Base-by-base conservation (phyloP, 2,113 vertebrate species). In the Austrofundulus limnaeus region DNA sequence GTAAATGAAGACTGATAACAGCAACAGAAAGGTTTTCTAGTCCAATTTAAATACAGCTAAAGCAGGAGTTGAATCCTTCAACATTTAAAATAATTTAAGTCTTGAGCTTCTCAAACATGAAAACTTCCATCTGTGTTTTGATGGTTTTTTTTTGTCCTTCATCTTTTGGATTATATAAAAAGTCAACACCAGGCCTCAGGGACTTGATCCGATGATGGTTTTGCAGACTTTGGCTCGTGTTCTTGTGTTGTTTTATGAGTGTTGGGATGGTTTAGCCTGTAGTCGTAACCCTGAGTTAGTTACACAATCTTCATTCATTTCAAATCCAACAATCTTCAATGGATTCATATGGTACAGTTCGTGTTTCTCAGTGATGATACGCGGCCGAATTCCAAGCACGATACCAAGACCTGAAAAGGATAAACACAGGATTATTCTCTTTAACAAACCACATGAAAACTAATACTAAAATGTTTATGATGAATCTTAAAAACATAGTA, bases 301-400 rank as follows among this genome's bases (percentile, higher is more conserved):
- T 15, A 52, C 31, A 56, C 4, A 20, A 13, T 73, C 56, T 60
- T 75, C 46, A 66, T 75, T 56, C 71, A 67, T 70, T 57, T 49
- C 8, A 53, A 46, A 64, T 80, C 17, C 51, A 10, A 56, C 39
- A 2, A 34, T 45, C 58, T 43, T 53, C 23, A 78, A 51, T 75
- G 56, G n/a, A 59, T 62, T 77, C 41, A 50, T 63, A 20, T 49
- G 48, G 61, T 49, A 48, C 47, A 81, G 72, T 82, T 77, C 13
- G 1, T 17, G 58, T 71, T 61, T 53, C 19, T 90, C 78, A 93
- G 81, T 91, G 92, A 61, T 89, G 92, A 68, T 92, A 93, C 0
- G 81, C 34, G 0, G 86, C 24, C 1, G 68, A 58, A 58, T 88
- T 92, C 91, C 91, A 93, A n/a, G 85, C 14, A 15, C 92, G 91